phyloP scores from a whole-genome alignment of 30 jellyfish, hydroid and myxozoan genomes.

The Mastigias papua region DNA sequence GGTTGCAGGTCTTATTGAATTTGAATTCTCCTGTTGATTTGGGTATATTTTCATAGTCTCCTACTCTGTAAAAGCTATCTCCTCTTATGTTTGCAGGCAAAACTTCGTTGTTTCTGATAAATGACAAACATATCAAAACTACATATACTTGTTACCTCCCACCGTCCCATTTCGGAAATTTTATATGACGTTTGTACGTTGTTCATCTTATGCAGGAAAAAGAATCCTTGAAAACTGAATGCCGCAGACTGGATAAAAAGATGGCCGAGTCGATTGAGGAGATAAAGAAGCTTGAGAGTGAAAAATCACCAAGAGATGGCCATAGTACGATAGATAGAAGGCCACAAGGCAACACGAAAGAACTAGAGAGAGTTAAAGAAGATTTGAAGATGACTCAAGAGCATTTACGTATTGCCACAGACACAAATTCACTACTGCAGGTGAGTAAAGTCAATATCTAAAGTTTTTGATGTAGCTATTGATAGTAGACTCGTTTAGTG shows the following conservation, averaged over 20 bases:
- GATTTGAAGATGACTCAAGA: conserved; percentile 85
- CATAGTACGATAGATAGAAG: conserved; percentile 41
- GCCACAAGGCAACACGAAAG: conserved; percentile 49
- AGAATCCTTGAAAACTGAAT: conserved; percentile 53
- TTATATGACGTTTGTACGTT: background rate
- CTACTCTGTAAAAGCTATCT: too few relatives aligned
- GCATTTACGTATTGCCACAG: conserved; percentile 83
- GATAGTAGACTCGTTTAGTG: too few relatives aligned
- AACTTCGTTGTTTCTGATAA: too few relatives aligned
- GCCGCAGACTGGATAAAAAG: conserved; percentile 42
- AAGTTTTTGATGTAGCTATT: background rate
- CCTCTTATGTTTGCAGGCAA: too few relatives aligned
- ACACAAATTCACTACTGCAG: conserved; percentile 81
- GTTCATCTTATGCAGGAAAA: conserved; percentile 34
- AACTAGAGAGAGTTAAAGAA: conserved; percentile 56
- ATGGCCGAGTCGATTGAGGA: conserved; percentile 61
- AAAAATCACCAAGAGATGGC: conserved; percentile 14
- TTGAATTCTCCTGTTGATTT: too few relatives aligned
- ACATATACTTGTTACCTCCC: too few relatives aligned
- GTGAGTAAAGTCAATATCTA: conserved; percentile 19
- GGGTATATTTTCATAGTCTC: too few relatives aligned
- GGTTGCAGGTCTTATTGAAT: too few relatives aligned
- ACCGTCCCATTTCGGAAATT: background rate
- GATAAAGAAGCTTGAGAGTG: conserved; percentile 54
- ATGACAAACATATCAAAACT: too few relatives aligned